These are phyloP conservation scores for Diadegma fenestrale DNA, from an alignment of 2,888 invertebrate genomes.

Conservation along the genomic window DNA sequence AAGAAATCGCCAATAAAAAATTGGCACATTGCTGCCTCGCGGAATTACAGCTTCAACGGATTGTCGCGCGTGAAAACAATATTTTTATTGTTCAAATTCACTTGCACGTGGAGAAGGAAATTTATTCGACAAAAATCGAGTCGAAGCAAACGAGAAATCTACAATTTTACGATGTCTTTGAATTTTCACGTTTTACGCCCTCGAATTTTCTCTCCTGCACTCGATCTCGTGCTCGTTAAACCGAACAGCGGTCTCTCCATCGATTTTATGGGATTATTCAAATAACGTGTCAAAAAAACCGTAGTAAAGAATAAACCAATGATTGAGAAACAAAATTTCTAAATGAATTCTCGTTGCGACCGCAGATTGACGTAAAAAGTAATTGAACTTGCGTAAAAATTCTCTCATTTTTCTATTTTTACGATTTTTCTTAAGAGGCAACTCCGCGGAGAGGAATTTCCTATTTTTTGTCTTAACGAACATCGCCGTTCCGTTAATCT, in stretches of 20 bases:
- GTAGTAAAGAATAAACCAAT: no score
- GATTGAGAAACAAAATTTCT: no score
- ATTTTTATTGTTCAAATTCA: conserved; percentile 16
- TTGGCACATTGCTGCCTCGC: conserved; percentile 57
- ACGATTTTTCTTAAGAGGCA: neutral
- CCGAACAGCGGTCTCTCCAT: no score
- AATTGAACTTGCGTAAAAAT: neutral
- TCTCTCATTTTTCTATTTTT: neutral
- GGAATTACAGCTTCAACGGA: conserved; percentile 24
- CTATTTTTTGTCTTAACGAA: conserved; percentile 14
- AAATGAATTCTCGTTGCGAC: no score
- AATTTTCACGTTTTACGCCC: neutral
- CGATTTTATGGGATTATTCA: no score
- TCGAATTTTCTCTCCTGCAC: neutral
- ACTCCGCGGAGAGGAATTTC: neutral
- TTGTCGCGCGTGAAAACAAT: conserved; percentile 29
- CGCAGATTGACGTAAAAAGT: no score
- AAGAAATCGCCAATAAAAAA: conserved; percentile 50
- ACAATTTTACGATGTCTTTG: neutral
- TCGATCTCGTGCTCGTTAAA: no score
- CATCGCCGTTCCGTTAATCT: conserved; percentile 5
- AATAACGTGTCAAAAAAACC: no score
- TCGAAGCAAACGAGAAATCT: neutral
- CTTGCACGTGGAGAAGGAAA: neutral
- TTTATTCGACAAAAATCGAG: conserved; percentile 2